Evolutionary conservation across 2,113 vertebrate genomes (phyloP).

Genomic region (Hydrolagus affinis): DNA sequence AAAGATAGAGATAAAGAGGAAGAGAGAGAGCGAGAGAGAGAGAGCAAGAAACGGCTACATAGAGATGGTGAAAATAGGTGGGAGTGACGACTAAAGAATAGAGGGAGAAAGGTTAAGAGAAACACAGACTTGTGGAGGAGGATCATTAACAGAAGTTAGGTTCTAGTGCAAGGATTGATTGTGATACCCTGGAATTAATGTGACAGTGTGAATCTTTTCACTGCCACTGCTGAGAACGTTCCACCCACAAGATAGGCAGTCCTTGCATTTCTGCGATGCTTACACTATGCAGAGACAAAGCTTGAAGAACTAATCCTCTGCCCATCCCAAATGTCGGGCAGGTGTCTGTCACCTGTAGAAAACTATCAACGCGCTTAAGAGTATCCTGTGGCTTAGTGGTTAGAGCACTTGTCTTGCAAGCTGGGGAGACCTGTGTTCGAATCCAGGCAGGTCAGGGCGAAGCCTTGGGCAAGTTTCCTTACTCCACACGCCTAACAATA

Average conservation of each 20-base stretch:
- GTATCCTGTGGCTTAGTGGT: no score
- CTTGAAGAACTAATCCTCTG: no score
- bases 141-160: slow-evolving; percentile 21
- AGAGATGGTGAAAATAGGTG: not conserved
- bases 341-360: no score
- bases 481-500: no score
- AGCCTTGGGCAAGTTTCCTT: no score
- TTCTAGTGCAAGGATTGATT: not conserved
- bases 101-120: not conserved
- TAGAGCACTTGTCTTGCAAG: no score
- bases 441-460: no score
- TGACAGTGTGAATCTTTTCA: slow-evolving; percentile 17
- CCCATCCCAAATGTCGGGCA: no score
- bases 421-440: no score
- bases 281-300: no score
- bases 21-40: not conserved
- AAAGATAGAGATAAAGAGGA: not conserved
- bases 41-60: not conserved
- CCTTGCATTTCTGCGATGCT: no score
- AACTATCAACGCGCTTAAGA: no score
- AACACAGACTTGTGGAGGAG: slow-evolving; percentile 1
- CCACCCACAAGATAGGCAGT: not conserved
- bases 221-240: not conserved
- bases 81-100: not conserved
- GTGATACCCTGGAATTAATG: slow-evolving; percentile 8